A percentile compares a stretch with the other conserved stretches of the same genome.
Evolutionary conservation across 2,797 vertebrate genomes (phyloP).

Genomic region (Paramormyrops hopkinsi): DNA sequence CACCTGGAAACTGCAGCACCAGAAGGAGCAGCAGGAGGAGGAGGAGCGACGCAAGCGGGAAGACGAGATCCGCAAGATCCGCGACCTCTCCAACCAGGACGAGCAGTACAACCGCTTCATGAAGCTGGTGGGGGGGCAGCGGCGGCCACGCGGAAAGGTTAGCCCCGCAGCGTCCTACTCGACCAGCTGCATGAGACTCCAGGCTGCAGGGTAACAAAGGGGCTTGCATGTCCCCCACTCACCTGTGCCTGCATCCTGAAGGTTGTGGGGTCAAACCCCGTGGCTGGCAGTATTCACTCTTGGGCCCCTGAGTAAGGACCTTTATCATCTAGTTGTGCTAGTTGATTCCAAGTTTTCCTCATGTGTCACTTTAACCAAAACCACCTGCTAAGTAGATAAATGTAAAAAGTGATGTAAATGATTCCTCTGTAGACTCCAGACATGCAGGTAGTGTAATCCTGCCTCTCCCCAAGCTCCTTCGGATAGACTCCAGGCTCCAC

Average conservation of each 20-base stretch:
- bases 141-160: constrained; percentile 74
- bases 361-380: neutral
- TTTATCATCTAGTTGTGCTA: neutral
- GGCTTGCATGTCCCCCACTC: neutral
- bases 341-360: neutral
- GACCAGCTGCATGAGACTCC: neutral
- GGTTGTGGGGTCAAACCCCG: neutral
- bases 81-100: constrained; percentile 94
- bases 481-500: neutral
- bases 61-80: constrained; percentile 89
- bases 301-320: neutral
- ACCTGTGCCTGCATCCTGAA: neutral
- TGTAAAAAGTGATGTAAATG: neutral
- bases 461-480: neutral
- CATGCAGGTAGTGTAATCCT: neutral
- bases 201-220: neutral
- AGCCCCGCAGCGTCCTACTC: neutral
- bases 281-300: neutral
- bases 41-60: constrained; percentile 88
- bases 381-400: neutral
- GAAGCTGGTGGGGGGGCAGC: constrained; percentile 88
- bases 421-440: neutral
- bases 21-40: constrained; percentile 73
- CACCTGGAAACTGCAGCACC: constrained; percentile 81
- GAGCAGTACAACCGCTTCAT: constrained; percentile 98